A percentile compares a stretch with the other conserved stretches of the same genome.
Conservation (phyloP, 2,797 vertebrate genomes). For the Periparus ater region DNA sequence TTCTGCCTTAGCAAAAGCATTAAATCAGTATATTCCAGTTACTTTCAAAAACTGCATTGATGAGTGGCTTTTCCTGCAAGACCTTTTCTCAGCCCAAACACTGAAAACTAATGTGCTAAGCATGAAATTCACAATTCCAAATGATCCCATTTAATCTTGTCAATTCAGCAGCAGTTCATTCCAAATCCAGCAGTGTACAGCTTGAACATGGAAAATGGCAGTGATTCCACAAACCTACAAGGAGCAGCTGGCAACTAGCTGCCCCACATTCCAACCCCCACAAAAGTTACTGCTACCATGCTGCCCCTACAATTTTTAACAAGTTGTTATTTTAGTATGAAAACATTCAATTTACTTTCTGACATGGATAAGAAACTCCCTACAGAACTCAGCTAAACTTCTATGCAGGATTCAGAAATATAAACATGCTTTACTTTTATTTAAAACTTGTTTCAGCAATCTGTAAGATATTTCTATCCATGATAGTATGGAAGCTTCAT, state of each 20-base stretch:
- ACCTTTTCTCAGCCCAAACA: neutral
- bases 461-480: neutral
- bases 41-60: neutral
- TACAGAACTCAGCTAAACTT: neutral
- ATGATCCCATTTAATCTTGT: constrained; percentile 45
- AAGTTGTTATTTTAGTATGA: neutral
- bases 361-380: neutral
- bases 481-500: neutral
- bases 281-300: neutral
- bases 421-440: neutral
- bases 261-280: neutral
- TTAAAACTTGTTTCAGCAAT: neutral
- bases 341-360: neutral
- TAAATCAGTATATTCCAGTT: neutral
- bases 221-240: neutral
- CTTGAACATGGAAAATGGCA: neutral
- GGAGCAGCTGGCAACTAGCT: neutral
- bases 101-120: neutral
- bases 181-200: neutral
- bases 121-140: constrained; percentile 34
- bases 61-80: neutral
- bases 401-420: neutral
- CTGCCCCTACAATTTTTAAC: neutral
- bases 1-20: neutral
- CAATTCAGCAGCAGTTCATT: constrained; percentile 44